These are phyloP conservation scores for Coremacera marginata DNA, from an alignment of 2,888 invertebrate genomes.

Conservation along the genomic window DNA sequence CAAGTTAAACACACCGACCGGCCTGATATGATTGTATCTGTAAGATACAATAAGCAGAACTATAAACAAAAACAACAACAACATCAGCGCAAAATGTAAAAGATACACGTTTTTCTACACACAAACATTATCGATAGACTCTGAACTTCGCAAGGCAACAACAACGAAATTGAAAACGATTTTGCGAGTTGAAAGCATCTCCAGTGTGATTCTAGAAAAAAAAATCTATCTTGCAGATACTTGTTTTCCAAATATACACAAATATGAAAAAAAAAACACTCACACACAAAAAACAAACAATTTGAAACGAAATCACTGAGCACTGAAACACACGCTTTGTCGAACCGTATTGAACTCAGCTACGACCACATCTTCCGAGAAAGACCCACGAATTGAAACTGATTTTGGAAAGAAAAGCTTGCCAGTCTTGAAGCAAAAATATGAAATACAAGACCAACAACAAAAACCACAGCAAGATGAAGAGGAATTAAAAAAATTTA, in stretches of 20 bases:
- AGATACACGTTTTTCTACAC: slow-evolving; percentile 10
- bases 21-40: slow-evolving; percentile 9
- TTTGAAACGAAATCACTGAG: slow-evolving; percentile 28
- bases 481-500: slow-evolving; percentile 25
- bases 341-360: slow-evolving; percentile 9
- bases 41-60: background rate
- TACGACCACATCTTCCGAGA: slow-evolving; percentile 55
- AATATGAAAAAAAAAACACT: slow-evolving; percentile 39
- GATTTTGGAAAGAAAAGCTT: slow-evolving; percentile 60
- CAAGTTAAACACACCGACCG: slow-evolving; percentile 25
- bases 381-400: slow-evolving; percentile 60
- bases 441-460: slow-evolving; percentile 28
- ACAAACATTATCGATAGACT: slow-evolving; percentile 12
- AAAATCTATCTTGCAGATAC: slow-evolving; percentile 23
- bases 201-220: background rate
- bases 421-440: slow-evolving; percentile 48
- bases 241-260: slow-evolving; percentile 21
- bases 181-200: background rate
- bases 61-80: background rate
- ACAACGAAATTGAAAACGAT: background rate
- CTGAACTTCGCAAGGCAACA: background rate
- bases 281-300: slow-evolving; percentile 39
- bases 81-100: background rate
- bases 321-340: background rate
- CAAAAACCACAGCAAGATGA: slow-evolving; percentile 15